Conservation (phyloP, 1,140 invertebrate genomes). For the Thaumetopoea pityocampa region DNA sequence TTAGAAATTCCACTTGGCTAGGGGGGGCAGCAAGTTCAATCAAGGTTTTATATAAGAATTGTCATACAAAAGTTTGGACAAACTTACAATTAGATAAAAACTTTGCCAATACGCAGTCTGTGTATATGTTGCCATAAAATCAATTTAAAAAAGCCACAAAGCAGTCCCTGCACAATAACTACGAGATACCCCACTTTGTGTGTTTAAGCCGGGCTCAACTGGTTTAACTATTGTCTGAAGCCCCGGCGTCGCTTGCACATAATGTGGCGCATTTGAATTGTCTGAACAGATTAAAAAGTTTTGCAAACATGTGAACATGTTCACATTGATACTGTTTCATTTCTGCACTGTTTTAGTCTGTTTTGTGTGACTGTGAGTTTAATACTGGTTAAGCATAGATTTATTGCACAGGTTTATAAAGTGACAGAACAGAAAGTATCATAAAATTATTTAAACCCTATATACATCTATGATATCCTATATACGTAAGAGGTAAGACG, state of each 20-base stretch:
- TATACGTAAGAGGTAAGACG: too few relatives aligned
- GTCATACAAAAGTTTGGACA: too few relatives aligned
- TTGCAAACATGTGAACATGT: slow-evolving; percentile 12
- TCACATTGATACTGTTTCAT: slow-evolving; percentile 7
- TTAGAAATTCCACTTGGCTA: too few relatives aligned
- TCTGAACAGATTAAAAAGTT: slow-evolving; percentile 18
- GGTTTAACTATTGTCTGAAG: slow-evolving; percentile 15
- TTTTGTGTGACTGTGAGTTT: slow-evolving; percentile 1
- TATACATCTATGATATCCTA: too few relatives aligned
- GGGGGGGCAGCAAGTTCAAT: too few relatives aligned
- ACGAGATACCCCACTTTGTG: slow-evolving; percentile 11
- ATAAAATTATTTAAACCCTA: too few relatives aligned
- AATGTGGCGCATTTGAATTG: slow-evolving; percentile 16
- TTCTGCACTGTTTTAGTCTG: slow-evolving; percentile 4
- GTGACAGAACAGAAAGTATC: too few relatives aligned
- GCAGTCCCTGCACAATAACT: background rate
- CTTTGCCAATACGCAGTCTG: too few relatives aligned
- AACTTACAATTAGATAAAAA: too few relatives aligned
- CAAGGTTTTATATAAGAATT: too few relatives aligned
- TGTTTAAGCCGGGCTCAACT: slow-evolving; percentile 9
- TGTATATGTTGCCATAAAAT: slow-evolving; percentile 1
- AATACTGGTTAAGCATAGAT: too few relatives aligned
- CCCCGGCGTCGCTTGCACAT: slow-evolving; percentile 11
- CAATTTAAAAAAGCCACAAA: slow-evolving; percentile 12
- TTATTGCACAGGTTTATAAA: too few relatives aligned